phyloP scores from a whole-genome alignment of 2,113 vertebrate species.

The Nyctereutes procyonoides region DNA sequence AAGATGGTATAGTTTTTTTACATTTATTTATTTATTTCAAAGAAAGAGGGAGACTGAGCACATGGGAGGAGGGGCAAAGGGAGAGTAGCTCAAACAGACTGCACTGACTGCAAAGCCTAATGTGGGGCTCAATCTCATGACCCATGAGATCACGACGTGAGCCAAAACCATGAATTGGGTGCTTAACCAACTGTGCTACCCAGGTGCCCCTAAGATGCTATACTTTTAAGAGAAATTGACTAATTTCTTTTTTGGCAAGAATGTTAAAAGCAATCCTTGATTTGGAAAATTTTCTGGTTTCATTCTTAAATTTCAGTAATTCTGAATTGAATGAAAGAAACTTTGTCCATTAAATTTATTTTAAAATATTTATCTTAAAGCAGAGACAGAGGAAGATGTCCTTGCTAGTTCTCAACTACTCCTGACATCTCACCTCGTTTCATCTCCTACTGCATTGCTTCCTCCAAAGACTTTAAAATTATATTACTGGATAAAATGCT shows the following conservation, averaged over 20 bases:
- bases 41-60: background rate
- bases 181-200: background rate
- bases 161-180: background rate
- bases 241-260: background rate
- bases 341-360: background rate
- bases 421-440: background rate
- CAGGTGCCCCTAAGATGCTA: background rate
- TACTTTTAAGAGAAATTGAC: constrained; percentile 33
- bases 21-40: background rate
- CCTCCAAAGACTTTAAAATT: background rate
- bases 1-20: background rate
- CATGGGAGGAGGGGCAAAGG: background rate
- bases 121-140: background rate
- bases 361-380: background rate
- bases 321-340: constrained; percentile 2
- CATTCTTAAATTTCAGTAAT: background rate
- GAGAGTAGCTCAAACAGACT: background rate
- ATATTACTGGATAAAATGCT: background rate
- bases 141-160: background rate
- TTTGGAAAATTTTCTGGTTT: background rate
- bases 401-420: background rate
- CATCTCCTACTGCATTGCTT: background rate
- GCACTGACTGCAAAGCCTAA: background rate
- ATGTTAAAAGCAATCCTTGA: background rate
- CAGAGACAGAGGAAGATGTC: background rate